Conservation (phyloP, 2,797 vertebrate species). For the Falco rusticolus region DNA sequence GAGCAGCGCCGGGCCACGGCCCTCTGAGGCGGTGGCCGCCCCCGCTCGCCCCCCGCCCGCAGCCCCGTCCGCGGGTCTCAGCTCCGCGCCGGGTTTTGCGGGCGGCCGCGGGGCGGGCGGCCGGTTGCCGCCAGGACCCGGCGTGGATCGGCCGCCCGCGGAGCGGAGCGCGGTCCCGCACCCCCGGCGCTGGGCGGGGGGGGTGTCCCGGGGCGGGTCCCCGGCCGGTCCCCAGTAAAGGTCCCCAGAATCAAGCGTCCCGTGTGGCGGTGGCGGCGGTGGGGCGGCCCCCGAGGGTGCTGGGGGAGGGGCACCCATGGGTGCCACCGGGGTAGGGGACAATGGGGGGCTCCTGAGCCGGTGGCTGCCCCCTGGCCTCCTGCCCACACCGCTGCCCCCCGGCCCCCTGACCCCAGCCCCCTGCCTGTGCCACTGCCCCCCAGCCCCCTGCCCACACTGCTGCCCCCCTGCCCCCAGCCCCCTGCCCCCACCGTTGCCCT, state of each 20-base stretch:
- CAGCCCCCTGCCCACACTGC: too few species aligned
- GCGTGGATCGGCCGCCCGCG: accelerated
- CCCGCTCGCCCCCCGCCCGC: not conserved
- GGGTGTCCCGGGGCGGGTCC: too few species aligned
- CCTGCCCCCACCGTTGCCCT: too few species aligned
- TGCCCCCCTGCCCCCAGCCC: too few species aligned
- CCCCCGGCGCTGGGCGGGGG: not conserved
- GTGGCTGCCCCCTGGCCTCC: accelerated
- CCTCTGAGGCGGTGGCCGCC: not conserved
- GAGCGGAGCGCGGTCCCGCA: not conserved
- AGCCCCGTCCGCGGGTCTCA: accelerated
- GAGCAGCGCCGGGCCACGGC: not conserved
- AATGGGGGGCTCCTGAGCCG: accelerated
- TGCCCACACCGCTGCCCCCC: not conserved
- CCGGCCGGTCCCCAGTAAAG: not conserved
- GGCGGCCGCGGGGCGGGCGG: too few species aligned
- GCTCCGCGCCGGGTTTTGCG: not conserved
- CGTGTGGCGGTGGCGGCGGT: not conserved
- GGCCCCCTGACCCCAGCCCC: accelerated
- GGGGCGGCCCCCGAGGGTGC: not conserved
- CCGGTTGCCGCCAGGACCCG: not conserved
- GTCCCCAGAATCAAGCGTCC: not conserved
- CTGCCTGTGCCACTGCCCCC: too few species aligned
- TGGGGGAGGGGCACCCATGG: not conserved
- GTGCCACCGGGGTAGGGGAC: not conserved